These are phyloP conservation scores for Ameiurus melas DNA, from an alignment of 2,113 vertebrate species.

Conservation along the genomic window DNA sequence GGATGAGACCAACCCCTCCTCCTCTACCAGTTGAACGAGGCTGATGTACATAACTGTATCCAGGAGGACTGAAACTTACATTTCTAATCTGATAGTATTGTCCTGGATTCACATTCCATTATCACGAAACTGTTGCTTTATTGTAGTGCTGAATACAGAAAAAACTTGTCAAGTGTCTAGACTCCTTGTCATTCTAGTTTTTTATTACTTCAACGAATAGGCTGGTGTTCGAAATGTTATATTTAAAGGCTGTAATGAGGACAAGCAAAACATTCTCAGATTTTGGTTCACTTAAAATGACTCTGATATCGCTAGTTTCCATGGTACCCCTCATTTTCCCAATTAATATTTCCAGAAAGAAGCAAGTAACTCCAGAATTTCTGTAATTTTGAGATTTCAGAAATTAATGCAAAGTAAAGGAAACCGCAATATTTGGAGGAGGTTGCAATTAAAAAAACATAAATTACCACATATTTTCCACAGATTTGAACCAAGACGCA, in stretches of 20 bases:
- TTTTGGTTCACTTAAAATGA: not conserved
- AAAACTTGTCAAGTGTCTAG: conserved; percentile 14
- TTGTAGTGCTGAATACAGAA: conserved; percentile 14
- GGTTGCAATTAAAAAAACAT: too few relatives aligned
- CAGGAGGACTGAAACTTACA: too few relatives aligned
- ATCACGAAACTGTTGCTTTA: not conserved
- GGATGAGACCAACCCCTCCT: too few relatives aligned
- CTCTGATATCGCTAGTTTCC: not conserved
- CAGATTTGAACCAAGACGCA: too few relatives aligned
- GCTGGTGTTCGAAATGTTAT: conserved; percentile 40
- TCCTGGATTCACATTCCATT: not conserved
- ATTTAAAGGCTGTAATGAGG: conserved; percentile 33
- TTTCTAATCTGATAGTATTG: too few relatives aligned
- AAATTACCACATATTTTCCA: too few relatives aligned
- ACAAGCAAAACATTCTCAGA: not conserved
- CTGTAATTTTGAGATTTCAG: too few relatives aligned
- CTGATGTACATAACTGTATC: too few relatives aligned
- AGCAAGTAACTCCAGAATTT: too few relatives aligned
- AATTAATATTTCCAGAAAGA: not conserved
- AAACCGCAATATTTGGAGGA: too few relatives aligned
- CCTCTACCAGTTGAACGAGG: too few relatives aligned
- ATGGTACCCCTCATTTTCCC: not conserved
- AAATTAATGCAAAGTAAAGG: too few relatives aligned
- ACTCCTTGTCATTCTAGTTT: conserved; percentile 5
- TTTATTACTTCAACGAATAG: conserved; percentile 47